These are phyloP conservation scores for Heterochromis multidens DNA, from an alignment of 2,113 vertebrate genomes.

Conservation along the genomic window DNA sequence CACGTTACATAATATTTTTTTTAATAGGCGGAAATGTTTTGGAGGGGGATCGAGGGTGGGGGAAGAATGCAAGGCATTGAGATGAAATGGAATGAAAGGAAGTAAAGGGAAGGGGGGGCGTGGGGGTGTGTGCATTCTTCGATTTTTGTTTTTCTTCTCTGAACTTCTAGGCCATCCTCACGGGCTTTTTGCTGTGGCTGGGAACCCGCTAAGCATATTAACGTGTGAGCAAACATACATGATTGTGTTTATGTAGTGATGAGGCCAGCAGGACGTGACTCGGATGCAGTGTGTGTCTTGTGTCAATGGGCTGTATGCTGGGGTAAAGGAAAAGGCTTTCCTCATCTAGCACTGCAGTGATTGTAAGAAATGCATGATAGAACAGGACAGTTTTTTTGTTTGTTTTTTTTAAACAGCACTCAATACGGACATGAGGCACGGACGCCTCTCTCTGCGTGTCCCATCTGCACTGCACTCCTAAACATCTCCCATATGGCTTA, in stretches of 20 bases:
- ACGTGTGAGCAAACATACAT: not conserved
- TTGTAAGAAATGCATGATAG: not conserved
- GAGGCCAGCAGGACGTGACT: not conserved
- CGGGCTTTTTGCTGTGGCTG: not conserved
- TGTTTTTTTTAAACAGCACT: not conserved
- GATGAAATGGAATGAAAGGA: conserved; percentile 40
- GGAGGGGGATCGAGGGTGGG: conserved; percentile 37
- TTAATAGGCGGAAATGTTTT: conserved; percentile 76
- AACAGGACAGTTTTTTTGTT: not conserved
- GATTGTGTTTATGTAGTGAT: conserved; percentile 14
- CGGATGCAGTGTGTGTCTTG: not conserved
- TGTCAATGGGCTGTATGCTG: not conserved
- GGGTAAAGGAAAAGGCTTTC: not conserved
- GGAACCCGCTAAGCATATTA: not conserved
- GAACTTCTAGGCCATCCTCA: not conserved
- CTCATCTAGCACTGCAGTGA: not conserved
- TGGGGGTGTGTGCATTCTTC: not conserved
- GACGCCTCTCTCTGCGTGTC: not conserved
- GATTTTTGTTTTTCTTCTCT: not conserved
- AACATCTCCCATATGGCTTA: conserved; percentile 59
- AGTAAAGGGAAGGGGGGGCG: not conserved
- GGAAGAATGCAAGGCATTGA: conserved; percentile 27
- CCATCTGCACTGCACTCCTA: conserved; percentile 16
- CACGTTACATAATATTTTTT: conserved; percentile 71
- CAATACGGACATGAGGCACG: not conserved